These are phyloP conservation scores for Drosophila repletoides DNA, from an alignment of 1,140 invertebrate species.

Conservation along the genomic window DNA sequence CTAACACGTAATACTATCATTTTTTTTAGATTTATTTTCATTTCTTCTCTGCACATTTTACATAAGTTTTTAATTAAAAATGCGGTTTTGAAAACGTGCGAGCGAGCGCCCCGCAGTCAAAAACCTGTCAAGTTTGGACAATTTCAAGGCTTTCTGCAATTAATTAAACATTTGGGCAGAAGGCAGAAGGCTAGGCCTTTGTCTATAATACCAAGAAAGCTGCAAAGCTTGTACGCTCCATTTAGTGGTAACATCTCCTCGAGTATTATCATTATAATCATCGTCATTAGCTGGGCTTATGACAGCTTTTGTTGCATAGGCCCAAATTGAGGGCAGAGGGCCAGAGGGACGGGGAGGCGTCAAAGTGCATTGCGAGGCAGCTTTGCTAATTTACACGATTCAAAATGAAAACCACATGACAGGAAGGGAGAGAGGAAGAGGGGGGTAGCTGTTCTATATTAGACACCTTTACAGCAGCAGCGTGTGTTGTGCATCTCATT, in stretches of 20 bases:
- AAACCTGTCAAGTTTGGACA: conserved; percentile 34
- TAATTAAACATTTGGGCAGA: conserved; percentile 43
- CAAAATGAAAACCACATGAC: conserved; percentile 26
- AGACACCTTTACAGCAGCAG: conserved; percentile 19
- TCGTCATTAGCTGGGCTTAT: conserved; percentile 42
- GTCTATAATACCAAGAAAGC: not conserved
- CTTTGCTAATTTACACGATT: conserved; percentile 45
- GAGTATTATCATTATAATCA: conserved; percentile 11
- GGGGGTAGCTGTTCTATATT: not conserved
- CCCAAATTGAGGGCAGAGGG: not conserved
- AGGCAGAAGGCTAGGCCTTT: no score
- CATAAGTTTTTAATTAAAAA: conserved; percentile 65
- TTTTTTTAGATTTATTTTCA: conserved; percentile 13
- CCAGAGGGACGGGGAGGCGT: not conserved
- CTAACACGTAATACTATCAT: conserved; percentile 6
- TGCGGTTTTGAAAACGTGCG: conserved; percentile 3
- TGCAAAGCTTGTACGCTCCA: not conserved
- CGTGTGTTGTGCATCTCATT: conserved; percentile 27
- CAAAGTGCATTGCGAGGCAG: conserved; percentile 29
- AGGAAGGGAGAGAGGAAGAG: not conserved
- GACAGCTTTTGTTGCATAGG: conserved; percentile 9
- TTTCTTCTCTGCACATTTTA: conserved; percentile 9
- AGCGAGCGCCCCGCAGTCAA: not conserved
- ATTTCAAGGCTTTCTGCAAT: conserved; percentile 64
- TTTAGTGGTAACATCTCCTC: not conserved